Percentiles rank a stretch among this genome's conserved stretches.
These are phyloP conservation scores for Argyresthia goedartella DNA, from an alignment of 2,888 invertebrate species.

Conservation along the genomic window DNA sequence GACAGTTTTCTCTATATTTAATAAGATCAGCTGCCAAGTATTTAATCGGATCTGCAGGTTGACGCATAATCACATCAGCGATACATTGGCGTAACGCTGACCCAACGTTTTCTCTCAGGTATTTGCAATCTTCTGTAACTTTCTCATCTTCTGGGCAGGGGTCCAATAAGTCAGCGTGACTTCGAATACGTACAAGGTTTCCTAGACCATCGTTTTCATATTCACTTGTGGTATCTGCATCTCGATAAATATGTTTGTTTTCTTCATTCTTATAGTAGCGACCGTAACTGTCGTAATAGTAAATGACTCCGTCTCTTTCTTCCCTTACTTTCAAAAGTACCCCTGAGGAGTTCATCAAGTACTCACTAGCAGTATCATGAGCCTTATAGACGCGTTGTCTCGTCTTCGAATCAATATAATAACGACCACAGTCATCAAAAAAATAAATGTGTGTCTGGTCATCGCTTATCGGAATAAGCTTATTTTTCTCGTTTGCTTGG, in stretches of 20 bases:
- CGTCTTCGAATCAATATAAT: conserved; percentile 38
- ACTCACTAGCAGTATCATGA: conserved; percentile 47
- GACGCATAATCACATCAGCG: conserved; percentile 45
- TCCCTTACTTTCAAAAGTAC: conserved; percentile 49
- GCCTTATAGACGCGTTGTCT: conserved; percentile 53
- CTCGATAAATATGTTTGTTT: conserved; percentile 55
- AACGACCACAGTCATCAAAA: conserved; percentile 59
- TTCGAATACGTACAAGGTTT: conserved; percentile 55
- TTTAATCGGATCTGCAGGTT: conserved; percentile 56
- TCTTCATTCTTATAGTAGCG: conserved; percentile 47
- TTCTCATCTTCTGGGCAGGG: conserved; percentile 47
- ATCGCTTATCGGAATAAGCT: conserved; percentile 46
- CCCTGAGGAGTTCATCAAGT: conserved; percentile 52
- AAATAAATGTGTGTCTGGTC: conserved; percentile 43
- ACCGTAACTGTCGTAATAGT: conserved; percentile 53
- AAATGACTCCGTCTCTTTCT: conserved; percentile 40
- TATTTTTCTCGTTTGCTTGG: conserved; percentile 46
- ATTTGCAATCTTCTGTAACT: conserved; percentile 54
- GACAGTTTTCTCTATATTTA: conserved; percentile 42
- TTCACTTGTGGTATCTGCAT: conserved; percentile 45
- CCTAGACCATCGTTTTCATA: conserved; percentile 62
- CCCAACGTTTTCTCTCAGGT: conserved; percentile 48
- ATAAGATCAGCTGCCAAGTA: conserved; percentile 39
- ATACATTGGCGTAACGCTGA: conserved; percentile 47
- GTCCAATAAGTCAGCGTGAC: conserved; percentile 40